Conservation (phyloP, 2,797 vertebrate species). For the Peromyscus aztecus region DNA sequence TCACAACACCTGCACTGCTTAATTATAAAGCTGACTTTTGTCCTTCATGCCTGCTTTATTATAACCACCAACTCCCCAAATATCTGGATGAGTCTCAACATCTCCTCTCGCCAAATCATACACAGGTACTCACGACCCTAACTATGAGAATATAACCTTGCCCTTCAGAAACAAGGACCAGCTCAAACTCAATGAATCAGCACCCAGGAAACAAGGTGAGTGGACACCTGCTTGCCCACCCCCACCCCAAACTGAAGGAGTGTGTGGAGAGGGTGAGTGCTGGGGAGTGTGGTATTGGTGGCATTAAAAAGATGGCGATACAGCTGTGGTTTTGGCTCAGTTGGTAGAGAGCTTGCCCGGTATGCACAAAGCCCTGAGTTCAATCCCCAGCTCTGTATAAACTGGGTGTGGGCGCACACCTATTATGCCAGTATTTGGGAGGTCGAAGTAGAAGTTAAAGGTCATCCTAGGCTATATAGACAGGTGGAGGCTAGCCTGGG, state of each 20-base stretch:
- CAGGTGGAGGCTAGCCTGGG: background rate
- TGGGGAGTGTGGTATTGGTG: background rate
- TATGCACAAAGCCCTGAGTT: background rate
- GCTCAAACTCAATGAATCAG: background rate
- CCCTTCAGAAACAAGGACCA: constrained; percentile 47
- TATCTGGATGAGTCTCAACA: background rate
- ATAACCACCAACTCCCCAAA: background rate
- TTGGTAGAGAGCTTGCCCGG: background rate
- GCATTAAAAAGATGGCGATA: background rate
- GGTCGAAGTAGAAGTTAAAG: background rate
- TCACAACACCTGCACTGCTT: background rate
- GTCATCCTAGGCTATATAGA: background rate
- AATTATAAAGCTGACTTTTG: background rate
- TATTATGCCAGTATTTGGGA: background rate
- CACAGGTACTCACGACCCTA: constrained; percentile 51
- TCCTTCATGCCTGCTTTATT: background rate
- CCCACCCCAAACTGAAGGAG: background rate
- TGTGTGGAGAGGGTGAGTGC: background rate
- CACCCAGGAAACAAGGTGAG: constrained; percentile 32
- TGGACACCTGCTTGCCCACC: background rate
- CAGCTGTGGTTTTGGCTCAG: background rate
- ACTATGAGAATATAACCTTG: constrained; percentile 77
- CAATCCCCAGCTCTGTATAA: background rate
- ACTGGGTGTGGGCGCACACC: background rate
- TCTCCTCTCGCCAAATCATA: background rate